A percentile compares a stretch with the other conserved stretches of the same genome.
Conservation (phyloP, 2,888 invertebrate species). For the Mactromeris polynyma region DNA sequence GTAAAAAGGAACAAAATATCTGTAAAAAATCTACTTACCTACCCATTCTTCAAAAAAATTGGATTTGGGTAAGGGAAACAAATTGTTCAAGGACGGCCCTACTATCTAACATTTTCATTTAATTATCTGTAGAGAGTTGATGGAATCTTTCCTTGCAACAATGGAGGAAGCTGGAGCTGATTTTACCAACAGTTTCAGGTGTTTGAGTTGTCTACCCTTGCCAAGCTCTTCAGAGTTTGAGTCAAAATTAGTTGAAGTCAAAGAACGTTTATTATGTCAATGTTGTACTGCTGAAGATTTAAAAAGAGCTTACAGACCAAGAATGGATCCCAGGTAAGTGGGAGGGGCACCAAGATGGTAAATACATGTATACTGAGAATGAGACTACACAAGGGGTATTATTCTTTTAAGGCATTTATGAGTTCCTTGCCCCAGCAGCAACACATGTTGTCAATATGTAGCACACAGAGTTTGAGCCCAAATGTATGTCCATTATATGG, state of each 20-base stretch:
- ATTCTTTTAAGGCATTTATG: too few relatives aligned
- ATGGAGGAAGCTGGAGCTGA: slow-evolving; percentile 91
- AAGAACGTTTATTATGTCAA: slow-evolving; percentile 82
- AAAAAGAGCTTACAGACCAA: slow-evolving; percentile 78
- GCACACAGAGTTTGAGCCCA: too few relatives aligned
- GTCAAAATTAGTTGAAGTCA: slow-evolving; percentile 61
- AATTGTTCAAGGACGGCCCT: background rate
- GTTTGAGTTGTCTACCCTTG: slow-evolving; percentile 82
- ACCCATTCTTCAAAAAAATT: too few relatives aligned
- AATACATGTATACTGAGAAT: too few relatives aligned
- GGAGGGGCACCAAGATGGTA: too few relatives aligned
- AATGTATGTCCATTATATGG: too few relatives aligned
- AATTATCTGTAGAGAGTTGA: slow-evolving; percentile 82
- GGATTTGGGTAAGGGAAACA: background rate
- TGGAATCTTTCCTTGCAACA: slow-evolving; percentile 89
- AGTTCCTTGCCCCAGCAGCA: too few relatives aligned
- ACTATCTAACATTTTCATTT: too few relatives aligned
- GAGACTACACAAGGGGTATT: too few relatives aligned
- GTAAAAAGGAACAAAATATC: too few relatives aligned
- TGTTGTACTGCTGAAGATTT: slow-evolving; percentile 85
- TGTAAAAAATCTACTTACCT: too few relatives aligned
- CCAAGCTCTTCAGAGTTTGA: slow-evolving; percentile 80
- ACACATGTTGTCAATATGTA: too few relatives aligned
- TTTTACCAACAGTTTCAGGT: slow-evolving; percentile 89
- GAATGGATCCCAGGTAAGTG: slow-evolving; percentile 85